A percentile compares a stretch with the other conserved stretches of the same genome.
phyloP scores from a whole-genome alignment of 2,113 vertebrate genomes.

The Petroica traversi region DNA sequence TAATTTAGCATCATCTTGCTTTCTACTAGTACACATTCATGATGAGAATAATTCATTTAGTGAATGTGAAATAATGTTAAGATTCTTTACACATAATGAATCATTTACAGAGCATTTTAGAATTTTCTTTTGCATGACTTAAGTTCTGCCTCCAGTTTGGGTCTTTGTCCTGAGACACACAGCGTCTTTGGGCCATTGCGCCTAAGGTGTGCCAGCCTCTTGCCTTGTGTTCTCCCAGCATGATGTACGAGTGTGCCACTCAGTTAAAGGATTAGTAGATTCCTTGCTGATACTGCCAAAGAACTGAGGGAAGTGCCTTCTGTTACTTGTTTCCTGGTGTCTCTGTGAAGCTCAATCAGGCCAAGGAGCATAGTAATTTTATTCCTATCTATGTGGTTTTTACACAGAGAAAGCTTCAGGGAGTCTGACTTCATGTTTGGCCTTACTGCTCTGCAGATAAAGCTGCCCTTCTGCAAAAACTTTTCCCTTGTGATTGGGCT shows the following conservation, averaged over 20 bases:
- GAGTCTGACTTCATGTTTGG: not conserved
- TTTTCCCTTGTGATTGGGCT: not conserved
- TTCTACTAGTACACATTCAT: not conserved
- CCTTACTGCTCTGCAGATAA: not conserved
- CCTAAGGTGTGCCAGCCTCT: not conserved
- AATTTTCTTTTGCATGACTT: not conserved
- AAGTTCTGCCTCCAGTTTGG: not conserved
- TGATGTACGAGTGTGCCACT: not conserved
- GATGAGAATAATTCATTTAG: not conserved
- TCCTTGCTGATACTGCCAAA: not conserved
- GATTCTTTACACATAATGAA: not conserved
- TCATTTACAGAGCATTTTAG: not conserved
- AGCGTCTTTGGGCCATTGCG: not conserved
- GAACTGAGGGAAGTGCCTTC: not conserved
- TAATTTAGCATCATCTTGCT: not conserved
- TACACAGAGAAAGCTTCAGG: not conserved
- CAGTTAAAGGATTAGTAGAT: not conserved
- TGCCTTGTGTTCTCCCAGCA: not conserved
- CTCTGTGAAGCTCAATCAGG: not conserved
- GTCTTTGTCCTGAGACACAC: not conserved
- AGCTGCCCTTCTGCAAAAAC: not conserved
- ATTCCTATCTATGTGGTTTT: not conserved
- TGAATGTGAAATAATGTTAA: not conserved
- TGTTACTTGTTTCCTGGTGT: not conserved
- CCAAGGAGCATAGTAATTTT: not conserved